Percentiles rank a stretch among this genome's conserved stretches.
Evolutionary conservation across 2,888 invertebrate species (phyloP).

Genomic region (Exocentrus adspersus): DNA sequence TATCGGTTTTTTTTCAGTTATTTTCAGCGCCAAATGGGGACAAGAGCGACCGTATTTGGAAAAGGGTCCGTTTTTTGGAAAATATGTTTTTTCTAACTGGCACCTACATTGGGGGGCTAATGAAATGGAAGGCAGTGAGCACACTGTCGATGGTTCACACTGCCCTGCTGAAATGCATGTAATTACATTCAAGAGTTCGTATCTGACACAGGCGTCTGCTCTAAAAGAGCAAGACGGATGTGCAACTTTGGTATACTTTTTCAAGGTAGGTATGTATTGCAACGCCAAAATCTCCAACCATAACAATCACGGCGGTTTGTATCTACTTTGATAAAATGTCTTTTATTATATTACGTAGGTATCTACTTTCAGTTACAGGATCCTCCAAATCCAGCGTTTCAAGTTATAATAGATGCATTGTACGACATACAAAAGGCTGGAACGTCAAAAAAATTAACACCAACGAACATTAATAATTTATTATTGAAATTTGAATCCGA

Average conservation of each 20-base stretch:
- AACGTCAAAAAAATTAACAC: conserved; percentile 64
- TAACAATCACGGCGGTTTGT: too few relatives aligned
- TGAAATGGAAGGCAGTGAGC: conserved; percentile 73
- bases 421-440: conserved; percentile 66
- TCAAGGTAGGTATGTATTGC: conserved; percentile 56
- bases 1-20: too few relatives aligned
- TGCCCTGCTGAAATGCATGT: conserved; percentile 74
- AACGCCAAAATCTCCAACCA: too few relatives aligned
- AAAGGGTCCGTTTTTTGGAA: conserved; percentile 70
- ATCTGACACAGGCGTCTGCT: conserved; percentile 71
- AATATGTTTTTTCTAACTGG: conserved; percentile 72
- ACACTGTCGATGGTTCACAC: conserved; percentile 67
- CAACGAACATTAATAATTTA: conserved; percentile 60
- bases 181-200: conserved; percentile 69
- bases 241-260: conserved; percentile 70
- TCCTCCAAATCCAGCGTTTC: conserved; percentile 62
- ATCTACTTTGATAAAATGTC: too few relatives aligned
- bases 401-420: conserved; percentile 65
- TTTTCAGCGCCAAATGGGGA: conserved; percentile 72
- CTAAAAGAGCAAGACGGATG: conserved; percentile 68
- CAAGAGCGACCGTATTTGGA: conserved; percentile 69
- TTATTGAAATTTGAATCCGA: conserved; percentile 70
- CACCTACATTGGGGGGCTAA: conserved; percentile 77
- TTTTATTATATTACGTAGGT: too few relatives aligned
- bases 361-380: conserved; percentile 65